Evolutionary conservation across 2,888 invertebrate genomes (phyloP), one percentile per base, ranked within the genome.

Genomic region (Meteorus cinctellus): DNA sequence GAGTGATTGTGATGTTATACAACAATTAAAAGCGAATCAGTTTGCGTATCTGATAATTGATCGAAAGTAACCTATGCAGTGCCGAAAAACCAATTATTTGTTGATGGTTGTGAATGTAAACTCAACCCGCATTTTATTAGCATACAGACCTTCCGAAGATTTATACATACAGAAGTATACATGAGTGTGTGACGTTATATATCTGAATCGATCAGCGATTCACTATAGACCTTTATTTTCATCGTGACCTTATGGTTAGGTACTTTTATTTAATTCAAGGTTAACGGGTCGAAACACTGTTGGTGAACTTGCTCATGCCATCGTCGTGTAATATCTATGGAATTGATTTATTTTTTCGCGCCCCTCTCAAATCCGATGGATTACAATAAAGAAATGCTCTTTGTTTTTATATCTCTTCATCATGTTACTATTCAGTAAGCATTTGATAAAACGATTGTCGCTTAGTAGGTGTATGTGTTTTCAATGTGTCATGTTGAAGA

Each of bases 81-180:
- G 19, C 0, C 6, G 60, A 41, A 63, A 55, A 45, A 63, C n/a
- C 24, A 24, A 55, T 34, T 24, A 27, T 66, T 69, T 6, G 48
- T 24, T 16, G 48, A 27, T 34, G 77, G 73, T 77, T 76, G 74
- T 74, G n/a, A 19, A 55, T 74, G 79, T 81, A 75, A 80, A 78
- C 79, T 80, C 77, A 65, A 77, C 86, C 86, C 86, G 86, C 85
- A 86, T 85, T 79, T 79, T 19, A 55, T 55, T 19, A 19, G 4
- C n/a, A 34, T 48, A 14, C 36, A 24, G n/a, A 62, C 27, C 55
- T 55, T 55, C 55, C n/a, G 19, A 8, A 19, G 19, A 55, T 48
- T 48, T 51, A 34, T 12, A 36, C 6, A 59, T 12, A 59, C 27
- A 8, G n/a, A 19, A 29, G 5, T 62, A 55, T 63, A 29, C 65